Evolutionary conservation across 23 tunicate genomes (phyloP).

Genomic region (Diplosoma virens): DNA sequence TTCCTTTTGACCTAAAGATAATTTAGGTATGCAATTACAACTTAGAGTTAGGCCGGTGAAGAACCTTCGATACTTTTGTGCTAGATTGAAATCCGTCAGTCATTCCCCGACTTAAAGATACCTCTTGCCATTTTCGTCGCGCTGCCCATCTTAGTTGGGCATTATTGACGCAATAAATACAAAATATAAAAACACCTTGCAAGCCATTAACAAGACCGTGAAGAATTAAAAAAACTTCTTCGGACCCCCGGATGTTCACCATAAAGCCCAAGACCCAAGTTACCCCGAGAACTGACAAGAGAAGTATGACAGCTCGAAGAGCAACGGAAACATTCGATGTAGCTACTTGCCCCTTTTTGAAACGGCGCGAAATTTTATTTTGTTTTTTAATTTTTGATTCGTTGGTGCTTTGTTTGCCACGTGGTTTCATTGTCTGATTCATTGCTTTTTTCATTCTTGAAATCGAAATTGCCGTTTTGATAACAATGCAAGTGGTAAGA

Average conservation of each 20-base stretch:
- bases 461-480: constrained; percentile 22
- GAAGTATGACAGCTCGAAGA: constrained; percentile 43
- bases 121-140: constrained; percentile 18
- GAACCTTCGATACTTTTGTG: too few species aligned
- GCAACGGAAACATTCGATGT: constrained; percentile 17
- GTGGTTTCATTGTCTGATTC: constrained; percentile 36
- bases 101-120: not conserved
- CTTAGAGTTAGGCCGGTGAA: too few species aligned
- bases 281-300: constrained; percentile 59
- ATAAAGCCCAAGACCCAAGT: constrained; percentile 61
- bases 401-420: not conserved
- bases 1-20: too few species aligned
- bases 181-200: constrained; percentile 58
- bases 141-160: constrained; percentile 19
- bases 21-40: too few species aligned
- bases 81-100: too few species aligned
- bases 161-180: constrained; percentile 41
- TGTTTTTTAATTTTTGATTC: not conserved
- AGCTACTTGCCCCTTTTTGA: not conserved
- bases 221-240: constrained; percentile 37
- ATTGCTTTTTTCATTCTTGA: constrained; percentile 28
- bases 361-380: not conserved
- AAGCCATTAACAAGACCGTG: constrained; percentile 58
- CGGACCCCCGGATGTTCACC: constrained; percentile 51
- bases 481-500: constrained; percentile 1